phyloP scores from a whole-genome alignment of 1,140 invertebrate species.

The Lordiphosa stackelbergi region DNA sequence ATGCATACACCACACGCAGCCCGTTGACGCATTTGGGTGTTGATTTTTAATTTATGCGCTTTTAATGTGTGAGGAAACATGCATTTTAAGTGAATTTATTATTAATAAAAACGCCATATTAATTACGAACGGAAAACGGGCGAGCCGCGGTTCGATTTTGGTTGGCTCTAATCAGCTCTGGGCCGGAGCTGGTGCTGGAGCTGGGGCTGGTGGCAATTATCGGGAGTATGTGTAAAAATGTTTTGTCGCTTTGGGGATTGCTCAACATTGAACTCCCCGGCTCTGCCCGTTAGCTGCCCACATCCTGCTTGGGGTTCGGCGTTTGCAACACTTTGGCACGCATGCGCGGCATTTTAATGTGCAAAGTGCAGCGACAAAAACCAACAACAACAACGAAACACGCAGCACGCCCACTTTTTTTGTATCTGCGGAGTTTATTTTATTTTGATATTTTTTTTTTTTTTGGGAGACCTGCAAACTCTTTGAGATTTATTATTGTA shows the following conservation, averaged over 20 bases:
- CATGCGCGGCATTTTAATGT: constrained; percentile 72
- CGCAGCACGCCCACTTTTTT: constrained; percentile 68
- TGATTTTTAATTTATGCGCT: constrained; percentile 75
- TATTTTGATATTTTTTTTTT: constrained; percentile 1
- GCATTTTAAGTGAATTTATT: constrained; percentile 73
- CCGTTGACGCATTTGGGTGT: constrained; percentile 68
- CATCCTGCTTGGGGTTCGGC: constrained; percentile 21
- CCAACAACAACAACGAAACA: constrained; percentile 48
- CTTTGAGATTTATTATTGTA: constrained; percentile 69
- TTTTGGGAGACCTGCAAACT: constrained; percentile 14
- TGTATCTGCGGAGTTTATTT: constrained; percentile 8
- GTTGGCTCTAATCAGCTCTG: constrained; percentile 9
- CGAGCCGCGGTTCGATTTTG: constrained; percentile 3
- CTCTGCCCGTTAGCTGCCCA: constrained; percentile 12
- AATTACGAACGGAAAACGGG: constrained; percentile 36
- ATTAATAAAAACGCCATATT: constrained; percentile 68
- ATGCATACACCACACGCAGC: constrained; percentile 31
- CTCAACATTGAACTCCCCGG: constrained; percentile 39
- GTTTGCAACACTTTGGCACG: constrained; percentile 65
- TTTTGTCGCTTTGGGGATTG: constrained; percentile 32
- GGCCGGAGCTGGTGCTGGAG: neutral
- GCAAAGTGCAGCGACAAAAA: constrained; percentile 53
- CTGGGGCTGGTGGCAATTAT: constrained; percentile 8
- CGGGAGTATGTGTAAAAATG: constrained; percentile 30
- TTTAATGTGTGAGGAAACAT: constrained; percentile 72